Base-by-base conservation (phyloP, 2,888 invertebrate species). In the Parnassius apollo region DNA sequence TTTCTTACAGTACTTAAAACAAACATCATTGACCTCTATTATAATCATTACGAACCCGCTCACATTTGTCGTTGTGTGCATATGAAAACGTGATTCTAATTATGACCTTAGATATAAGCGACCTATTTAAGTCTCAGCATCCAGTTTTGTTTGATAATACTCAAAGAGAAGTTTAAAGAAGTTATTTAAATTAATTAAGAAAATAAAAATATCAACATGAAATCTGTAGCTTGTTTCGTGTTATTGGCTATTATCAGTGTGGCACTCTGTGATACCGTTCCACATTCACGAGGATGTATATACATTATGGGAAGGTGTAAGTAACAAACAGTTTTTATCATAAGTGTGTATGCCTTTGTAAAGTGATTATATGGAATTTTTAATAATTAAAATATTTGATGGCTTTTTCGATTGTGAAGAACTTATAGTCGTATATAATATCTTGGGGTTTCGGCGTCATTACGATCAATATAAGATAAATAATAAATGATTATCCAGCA, bases 291-390 rank as follows among this genome's bases (percentile, higher is more conserved):
- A 2, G 85, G 85, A 0, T 86, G 85, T 42, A 75, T 76, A 9
- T 85, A 79, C 22, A 62, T 73, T 2, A 2, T 68, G 42, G 81
- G 81, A 13, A 70, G n/a, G 70, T 85, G 85, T 85, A 67, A 82
- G 84, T 81, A 64, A 11, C 62, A 53, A 35, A 35, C 7, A 35
- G 35, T 35, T 35, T 35, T 35, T 7, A 35, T 35, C 0, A 35
- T 35, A 35, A 35, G 35, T 35, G 35, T 7, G 35, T 7, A 7
- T 35, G 35, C 35, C 3, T 35, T 35, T 35, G 7, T 7, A 35
- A 35, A 35, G 35, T 35, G 7, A 35, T 3, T 35, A 4, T 35
- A 35, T 35, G 1, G 1, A 3, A 0, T 35, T 35, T 35, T 35
- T 35, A 35, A 35, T 7, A 35, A 35, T 35, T 7, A 35, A 35